Percentiles rank a stretch among this genome's conserved stretches.
Evolutionary conservation across 2,888 invertebrate species (phyloP).

Genomic region (Chrysolina oricalcia): DNA sequence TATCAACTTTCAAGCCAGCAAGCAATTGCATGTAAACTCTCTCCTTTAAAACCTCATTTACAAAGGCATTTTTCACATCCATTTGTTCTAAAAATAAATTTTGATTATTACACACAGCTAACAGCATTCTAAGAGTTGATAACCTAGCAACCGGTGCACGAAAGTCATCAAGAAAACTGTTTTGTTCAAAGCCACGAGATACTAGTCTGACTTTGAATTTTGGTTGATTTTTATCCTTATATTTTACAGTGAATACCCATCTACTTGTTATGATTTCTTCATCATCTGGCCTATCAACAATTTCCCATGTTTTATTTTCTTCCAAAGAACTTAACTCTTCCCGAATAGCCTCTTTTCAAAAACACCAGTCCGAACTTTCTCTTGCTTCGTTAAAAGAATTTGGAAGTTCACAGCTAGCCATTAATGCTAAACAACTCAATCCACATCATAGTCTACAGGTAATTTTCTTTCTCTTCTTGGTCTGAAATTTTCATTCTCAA

Average conservation of each 20-base stretch:
- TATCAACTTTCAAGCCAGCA: constrained; percentile 31
- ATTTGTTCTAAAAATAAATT: constrained; percentile 32
- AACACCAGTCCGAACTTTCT: background rate
- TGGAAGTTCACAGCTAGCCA: background rate
- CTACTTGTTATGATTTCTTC: background rate
- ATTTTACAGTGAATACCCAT: background rate
- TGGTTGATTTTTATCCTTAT: background rate
- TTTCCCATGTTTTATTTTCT: background rate
- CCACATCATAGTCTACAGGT: background rate
- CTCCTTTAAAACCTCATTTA: constrained; percentile 36
- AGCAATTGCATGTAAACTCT: constrained; percentile 37
- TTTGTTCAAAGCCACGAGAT: constrained; percentile 15
- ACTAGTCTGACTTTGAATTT: background rate
- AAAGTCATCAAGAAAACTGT: background rate
- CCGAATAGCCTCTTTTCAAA: background rate
- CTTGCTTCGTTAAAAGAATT: background rate
- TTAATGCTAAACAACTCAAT: background rate
- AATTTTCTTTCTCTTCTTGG: background rate
- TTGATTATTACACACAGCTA: background rate
- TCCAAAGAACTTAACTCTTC: background rate
- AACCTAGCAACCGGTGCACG: background rate
- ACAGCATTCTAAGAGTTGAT: constrained; percentile 23
- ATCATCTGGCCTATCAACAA: background rate
- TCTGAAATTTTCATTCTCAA: background rate
- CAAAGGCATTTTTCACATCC: constrained; percentile 40